Evolutionary conservation across 2,888 invertebrate species (phyloP).

Genomic region (Amiota minor): DNA sequence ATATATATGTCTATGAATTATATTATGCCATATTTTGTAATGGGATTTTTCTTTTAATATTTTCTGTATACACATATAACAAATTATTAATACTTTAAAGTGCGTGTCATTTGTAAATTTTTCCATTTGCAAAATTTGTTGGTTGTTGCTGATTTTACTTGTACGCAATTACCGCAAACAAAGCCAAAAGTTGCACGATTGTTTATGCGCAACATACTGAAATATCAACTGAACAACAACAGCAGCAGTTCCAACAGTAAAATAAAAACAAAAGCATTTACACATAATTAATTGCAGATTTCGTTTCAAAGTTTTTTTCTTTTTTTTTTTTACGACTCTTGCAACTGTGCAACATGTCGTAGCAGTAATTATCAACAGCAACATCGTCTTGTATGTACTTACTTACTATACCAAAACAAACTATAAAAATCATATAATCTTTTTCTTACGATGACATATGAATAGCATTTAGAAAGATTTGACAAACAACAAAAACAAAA

Average conservation of each 20-base stretch:
- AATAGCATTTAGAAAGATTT: constrained; percentile 37
- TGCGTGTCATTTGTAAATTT: constrained; percentile 26
- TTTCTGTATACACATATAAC: background rate
- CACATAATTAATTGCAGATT: constrained; percentile 52
- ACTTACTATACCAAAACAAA: too few relatives aligned
- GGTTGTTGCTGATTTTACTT: constrained; percentile 1
- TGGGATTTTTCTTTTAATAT: background rate
- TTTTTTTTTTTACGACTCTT: constrained; percentile 18
- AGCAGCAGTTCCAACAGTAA: constrained; percentile 15
- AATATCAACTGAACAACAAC: constrained; percentile 21
- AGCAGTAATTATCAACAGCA: background rate
- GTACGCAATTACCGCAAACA: constrained; percentile 3
- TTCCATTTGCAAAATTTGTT: background rate
- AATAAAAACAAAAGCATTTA: constrained; percentile 42
- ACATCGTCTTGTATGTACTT: too few relatives aligned
- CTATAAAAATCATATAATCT: too few relatives aligned
- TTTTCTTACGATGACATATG: constrained; percentile 32
- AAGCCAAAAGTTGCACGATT: constrained; percentile 14
- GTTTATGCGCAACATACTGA: constrained; percentile 22
- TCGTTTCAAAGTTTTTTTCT: constrained; percentile 40
- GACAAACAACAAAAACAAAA: constrained; percentile 27
- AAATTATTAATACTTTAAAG: constrained; percentile 7
- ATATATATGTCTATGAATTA: constrained; percentile 9
- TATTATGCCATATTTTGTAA: background rate
- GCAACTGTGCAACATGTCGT: constrained; percentile 41